Evolutionary conservation across 2,888 invertebrate species (phyloP).

Genomic region (Orgyia antiqua): DNA sequence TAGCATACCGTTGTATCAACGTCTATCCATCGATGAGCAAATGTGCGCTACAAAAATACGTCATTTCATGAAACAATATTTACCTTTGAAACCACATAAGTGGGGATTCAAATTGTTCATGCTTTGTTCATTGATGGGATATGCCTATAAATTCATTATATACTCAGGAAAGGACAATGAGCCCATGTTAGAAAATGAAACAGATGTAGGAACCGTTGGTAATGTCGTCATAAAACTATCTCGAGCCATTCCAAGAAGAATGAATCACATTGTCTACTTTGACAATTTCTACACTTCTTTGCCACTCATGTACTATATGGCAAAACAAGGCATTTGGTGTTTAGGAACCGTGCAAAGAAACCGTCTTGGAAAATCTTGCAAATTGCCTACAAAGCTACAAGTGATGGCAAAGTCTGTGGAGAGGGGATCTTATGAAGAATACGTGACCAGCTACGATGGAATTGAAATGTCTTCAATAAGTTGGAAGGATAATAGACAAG

Average conservation of each 20-base stretch:
- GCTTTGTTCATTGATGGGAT: conserved; percentile 18
- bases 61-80: conserved; percentile 16
- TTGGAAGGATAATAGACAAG: no score
- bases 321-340: no score
- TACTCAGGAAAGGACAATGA: conserved; percentile 2
- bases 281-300: conserved; percentile 1
- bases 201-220: conserved; percentile 3
- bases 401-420: no score
- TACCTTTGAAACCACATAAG: conserved; percentile 13
- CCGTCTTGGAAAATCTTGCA: no score
- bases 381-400: neutral
- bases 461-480: no score
- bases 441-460: no score
- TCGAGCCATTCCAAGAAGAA: neutral
- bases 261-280: conserved; percentile 1
- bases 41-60: conserved; percentile 32
- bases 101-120: conserved; percentile 19
- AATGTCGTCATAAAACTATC: conserved; percentile 1
- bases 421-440: no score
- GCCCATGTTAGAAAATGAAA: conserved; percentile 1
- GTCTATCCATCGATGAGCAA: conserved; percentile 3
- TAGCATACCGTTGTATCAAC: neutral
- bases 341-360: no score
- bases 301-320: no score
- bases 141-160: conserved; percentile 4